phyloP scores from a whole-genome alignment of 2,888 invertebrate genomes.

The Tanytarsus gracilentus region DNA sequence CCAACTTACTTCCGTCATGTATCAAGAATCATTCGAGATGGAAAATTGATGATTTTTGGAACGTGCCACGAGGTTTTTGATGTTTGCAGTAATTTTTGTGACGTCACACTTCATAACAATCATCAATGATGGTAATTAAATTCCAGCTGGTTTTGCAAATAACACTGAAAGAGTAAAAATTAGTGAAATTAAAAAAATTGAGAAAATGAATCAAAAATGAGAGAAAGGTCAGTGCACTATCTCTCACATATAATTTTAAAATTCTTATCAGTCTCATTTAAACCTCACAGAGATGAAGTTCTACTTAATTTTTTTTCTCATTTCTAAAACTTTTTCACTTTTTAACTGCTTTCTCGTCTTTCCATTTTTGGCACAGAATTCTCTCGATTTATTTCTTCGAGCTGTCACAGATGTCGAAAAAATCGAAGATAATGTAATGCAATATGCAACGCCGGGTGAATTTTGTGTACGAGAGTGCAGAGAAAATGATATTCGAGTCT shows the following conservation, averaged over 20 bases:
- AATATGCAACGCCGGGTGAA: conserved; percentile 1
- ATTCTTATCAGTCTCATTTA: neutral
- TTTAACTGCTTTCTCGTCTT: neutral
- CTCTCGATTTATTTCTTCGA: neutral
- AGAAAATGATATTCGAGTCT: neutral
- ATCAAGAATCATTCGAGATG: neutral
- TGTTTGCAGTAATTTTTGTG: neutral
- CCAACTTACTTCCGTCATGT: neutral
- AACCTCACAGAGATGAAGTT: neutral
- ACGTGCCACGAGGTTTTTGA: neutral
- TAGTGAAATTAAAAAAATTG: no score
- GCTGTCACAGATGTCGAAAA: neutral
- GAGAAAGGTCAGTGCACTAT: no score
- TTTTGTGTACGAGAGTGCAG: neutral
- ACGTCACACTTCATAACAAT: neutral
- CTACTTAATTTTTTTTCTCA: neutral
- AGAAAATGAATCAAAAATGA: no score
- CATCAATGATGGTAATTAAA: no score
- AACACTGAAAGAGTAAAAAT: no score
- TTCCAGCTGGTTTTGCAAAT: no score
- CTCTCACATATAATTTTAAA: no score
- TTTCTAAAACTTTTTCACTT: neutral
- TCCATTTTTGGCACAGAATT: neutral
- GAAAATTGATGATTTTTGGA: neutral
- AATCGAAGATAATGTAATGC: neutral